These are phyloP conservation scores for Falco novaeseelandiae DNA, from an alignment of 2,797 vertebrate species.

Conservation along the genomic window DNA sequence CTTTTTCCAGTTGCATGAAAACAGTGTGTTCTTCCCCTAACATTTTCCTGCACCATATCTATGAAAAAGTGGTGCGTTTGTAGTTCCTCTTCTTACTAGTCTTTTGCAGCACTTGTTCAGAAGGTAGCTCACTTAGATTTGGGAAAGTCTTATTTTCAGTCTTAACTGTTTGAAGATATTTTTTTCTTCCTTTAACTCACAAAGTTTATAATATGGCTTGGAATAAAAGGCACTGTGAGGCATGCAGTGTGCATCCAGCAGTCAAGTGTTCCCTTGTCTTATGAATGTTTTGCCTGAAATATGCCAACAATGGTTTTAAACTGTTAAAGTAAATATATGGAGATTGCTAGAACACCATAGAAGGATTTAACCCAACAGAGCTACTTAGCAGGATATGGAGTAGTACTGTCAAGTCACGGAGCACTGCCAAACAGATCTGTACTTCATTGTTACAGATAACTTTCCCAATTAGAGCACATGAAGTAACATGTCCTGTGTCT, in stretches of 20 bases:
- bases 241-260: background rate
- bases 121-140: background rate
- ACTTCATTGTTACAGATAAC: background rate
- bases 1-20: background rate
- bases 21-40: background rate
- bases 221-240: background rate
- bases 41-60: fast-evolving
- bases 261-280: background rate
- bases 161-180: background rate
- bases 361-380: background rate
- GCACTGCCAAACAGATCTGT: background rate
- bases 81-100: background rate
- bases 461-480: background rate
- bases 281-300: background rate
- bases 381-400: background rate
- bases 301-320: background rate
- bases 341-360: background rate
- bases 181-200: background rate
- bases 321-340: background rate
- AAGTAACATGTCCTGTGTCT: background rate
- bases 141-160: background rate
- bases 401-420: background rate
- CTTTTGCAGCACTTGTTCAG: background rate
- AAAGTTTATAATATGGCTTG: background rate
- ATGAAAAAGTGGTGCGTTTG: background rate